These are phyloP conservation scores for Rhopalosiphum maidis DNA, from an alignment of 1,140 invertebrate genomes.

Conservation along the genomic window DNA sequence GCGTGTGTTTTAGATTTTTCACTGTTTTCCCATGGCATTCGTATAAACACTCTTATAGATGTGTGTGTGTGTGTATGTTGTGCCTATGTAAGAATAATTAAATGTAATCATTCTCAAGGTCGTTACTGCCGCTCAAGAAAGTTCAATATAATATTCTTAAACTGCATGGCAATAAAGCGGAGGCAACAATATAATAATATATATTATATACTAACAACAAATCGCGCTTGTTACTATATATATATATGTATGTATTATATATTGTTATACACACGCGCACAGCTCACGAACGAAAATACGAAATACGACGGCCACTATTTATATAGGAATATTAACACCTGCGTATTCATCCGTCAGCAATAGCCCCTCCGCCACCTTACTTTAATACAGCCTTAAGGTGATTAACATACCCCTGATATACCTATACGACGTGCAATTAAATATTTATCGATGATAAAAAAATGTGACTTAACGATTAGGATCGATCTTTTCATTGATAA, in stretches of 20 bases:
- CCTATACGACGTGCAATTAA: not conserved
- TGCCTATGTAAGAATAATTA: not conserved
- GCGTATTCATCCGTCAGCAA: not conserved
- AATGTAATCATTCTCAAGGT: constrained; percentile 38
- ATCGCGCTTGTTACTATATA: not conserved
- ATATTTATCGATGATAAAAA: not conserved
- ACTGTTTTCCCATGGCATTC: constrained; percentile 20
- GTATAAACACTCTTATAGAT: not conserved
- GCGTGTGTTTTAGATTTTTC: not conserved
- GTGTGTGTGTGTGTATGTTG: not conserved
- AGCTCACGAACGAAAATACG: not conserved
- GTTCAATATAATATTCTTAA: not conserved
- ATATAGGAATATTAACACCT: not conserved
- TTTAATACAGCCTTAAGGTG: not conserved
- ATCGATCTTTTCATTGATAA: not conserved
- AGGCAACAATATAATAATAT: not conserved
- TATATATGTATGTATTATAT: not conserved
- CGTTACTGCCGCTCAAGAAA: constrained; percentile 14
- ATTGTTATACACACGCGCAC: not conserved
- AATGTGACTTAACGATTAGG: not conserved
- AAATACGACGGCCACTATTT: not conserved
- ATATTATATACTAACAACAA: not conserved
- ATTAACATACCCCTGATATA: not conserved
- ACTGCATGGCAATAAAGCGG: not conserved
- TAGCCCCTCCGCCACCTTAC: not conserved